A percentile compares a stretch with the other conserved stretches of the same genome.
Conservation (phyloP, 2,888 invertebrate genomes). For the Chrysolina americana region DNA sequence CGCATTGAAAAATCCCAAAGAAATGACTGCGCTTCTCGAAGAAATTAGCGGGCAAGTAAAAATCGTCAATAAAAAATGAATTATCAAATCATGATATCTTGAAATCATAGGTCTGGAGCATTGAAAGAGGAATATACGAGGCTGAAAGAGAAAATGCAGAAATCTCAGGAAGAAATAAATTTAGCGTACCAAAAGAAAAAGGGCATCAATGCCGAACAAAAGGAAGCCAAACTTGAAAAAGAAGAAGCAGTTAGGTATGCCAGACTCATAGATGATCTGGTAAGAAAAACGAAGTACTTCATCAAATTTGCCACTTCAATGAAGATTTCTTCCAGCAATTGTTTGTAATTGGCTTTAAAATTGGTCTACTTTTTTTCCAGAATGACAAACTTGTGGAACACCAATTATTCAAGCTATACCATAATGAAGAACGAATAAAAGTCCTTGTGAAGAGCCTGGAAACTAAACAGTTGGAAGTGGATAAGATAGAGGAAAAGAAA, state of each 20-base stretch:
- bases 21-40: constrained; percentile 96
- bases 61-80: not conserved
- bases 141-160: constrained; percentile 93
- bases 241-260: constrained; percentile 99
- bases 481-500: constrained; percentile 86
- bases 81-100: constrained; percentile 6
- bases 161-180: constrained; percentile 98
- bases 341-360: no score
- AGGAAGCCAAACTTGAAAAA: constrained; percentile 98
- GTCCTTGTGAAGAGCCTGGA: constrained; percentile 84
- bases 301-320: not conserved
- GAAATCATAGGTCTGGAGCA: constrained; percentile 83
- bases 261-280: constrained; percentile 91
- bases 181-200: constrained; percentile 99
- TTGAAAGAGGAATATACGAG: constrained; percentile 97
- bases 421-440: constrained; percentile 94
- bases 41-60: constrained; percentile 91
- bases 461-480: constrained; percentile 85
- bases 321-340: no score
- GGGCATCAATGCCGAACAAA: constrained; percentile 97
- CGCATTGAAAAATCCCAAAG: constrained; percentile 99
- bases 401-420: constrained; percentile 93
- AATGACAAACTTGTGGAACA: constrained; percentile 93
- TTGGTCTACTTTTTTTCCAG: constrained; percentile 72
- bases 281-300: constrained; percentile 66